Evolutionary conservation across 2,888 invertebrate genomes (phyloP), one percentile per base, ranked within the genome.

Genomic region (Conus canariensis): DNA sequence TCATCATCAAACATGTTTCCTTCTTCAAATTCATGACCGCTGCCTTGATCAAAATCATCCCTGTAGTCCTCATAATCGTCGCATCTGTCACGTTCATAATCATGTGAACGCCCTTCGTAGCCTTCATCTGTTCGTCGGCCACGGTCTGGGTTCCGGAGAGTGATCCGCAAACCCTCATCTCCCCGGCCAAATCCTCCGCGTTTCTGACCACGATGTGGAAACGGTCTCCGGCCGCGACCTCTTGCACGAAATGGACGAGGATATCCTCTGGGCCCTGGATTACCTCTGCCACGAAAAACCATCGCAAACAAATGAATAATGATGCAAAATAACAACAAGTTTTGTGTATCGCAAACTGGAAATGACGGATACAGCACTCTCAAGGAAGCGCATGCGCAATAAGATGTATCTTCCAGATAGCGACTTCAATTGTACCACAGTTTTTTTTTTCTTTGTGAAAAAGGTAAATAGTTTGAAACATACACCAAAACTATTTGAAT

Each of bases 161-260:
- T 88, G 16, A 91, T 85, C 30, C 85, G 90, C 88, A 85, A 85
- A 70, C 87, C 90, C 67, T 77, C 89, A 87, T 89, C 91, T 25
- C 87, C 85, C 30, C 74, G 87, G 67, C 85, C 70, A 83, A 90
- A 88, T 85, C 92, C 93, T 86, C 93, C 93, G 86, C 92, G 91
- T 19, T 91, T 91, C 25, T 91, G 89, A 83, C 92, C 91, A 70
- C 92, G 90, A 25, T 88, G 74, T 56, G 77, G n/a, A 74, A 85
- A 89, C 25, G 89, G 88, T 80, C 93, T 92, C 82, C 93, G 85
- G 25, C 92, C 92, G 86, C 92, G 90, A 45, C 92, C 92, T 88
- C 93, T 91, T 56, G 92, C 91, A 59, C 91, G 89, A 90, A 93
- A 93, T 19, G 89, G 89, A 25, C 89, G 89, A 89, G 25, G 16